Evolutionary conservation across 2,888 invertebrate genomes (phyloP).

Genomic region (Polylopha cassiicola): DNA sequence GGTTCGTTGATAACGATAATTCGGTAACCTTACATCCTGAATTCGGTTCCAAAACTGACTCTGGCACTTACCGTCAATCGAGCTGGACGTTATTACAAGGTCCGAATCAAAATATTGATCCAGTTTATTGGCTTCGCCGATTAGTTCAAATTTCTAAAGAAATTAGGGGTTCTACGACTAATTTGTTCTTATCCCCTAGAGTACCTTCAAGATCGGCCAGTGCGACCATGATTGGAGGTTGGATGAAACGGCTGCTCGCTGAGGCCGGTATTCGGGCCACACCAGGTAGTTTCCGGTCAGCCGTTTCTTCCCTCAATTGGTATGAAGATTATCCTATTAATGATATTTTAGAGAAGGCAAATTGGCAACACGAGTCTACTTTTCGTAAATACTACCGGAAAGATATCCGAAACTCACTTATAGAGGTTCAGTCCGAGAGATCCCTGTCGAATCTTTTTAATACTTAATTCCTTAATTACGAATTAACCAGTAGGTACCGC

Average conservation of each 20-base stretch:
- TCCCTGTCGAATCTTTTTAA: too few species aligned
- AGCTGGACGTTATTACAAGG: slow-evolving; percentile 21
- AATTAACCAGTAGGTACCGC: too few species aligned
- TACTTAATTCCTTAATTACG: too few species aligned
- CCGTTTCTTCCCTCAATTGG: background rate
- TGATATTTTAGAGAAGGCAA: background rate
- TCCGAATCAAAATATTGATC: background rate
- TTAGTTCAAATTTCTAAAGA: background rate
- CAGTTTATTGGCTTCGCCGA: background rate
- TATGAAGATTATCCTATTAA: background rate
- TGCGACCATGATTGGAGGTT: background rate
- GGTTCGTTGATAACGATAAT: slow-evolving; percentile 18
- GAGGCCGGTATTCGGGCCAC: background rate
- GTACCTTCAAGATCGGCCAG: background rate
- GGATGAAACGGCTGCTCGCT: background rate
- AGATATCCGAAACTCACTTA: background rate
- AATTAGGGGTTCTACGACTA: background rate
- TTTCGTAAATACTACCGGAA: background rate
- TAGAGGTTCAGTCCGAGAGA: too few species aligned
- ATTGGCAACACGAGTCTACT: background rate
- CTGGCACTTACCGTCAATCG: slow-evolving; percentile 18
- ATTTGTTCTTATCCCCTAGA: background rate
- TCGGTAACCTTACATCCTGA: slow-evolving; percentile 22
- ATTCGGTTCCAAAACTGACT: slow-evolving; percentile 28
- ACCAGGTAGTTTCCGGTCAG: background rate